These are phyloP conservation scores for Esperia sulphurella DNA, from an alignment of 2,888 invertebrate genomes.

Conservation along the genomic window DNA sequence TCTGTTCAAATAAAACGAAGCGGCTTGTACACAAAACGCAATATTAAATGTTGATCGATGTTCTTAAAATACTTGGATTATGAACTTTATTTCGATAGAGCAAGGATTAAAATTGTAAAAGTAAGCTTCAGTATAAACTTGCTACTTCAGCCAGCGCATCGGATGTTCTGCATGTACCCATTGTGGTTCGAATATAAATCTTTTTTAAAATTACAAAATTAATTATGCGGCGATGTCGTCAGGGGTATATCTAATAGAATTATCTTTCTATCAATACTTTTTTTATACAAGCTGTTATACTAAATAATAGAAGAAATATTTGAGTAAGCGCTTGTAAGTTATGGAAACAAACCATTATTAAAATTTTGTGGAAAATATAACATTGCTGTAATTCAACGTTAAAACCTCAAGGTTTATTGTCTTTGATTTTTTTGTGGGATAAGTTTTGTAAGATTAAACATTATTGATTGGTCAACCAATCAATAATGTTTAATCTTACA, in stretches of 20 bases:
- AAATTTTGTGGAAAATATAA: too few species aligned
- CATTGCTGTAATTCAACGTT: too few species aligned
- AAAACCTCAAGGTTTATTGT: too few species aligned
- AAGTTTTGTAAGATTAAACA: neutral
- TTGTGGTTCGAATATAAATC: conserved; percentile 52
- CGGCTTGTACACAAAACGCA: neutral
- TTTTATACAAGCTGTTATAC: too few species aligned
- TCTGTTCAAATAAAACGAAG: conserved; percentile 52
- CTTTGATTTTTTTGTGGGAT: neutral
- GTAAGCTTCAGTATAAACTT: conserved; percentile 10
- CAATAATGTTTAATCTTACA: neutral
- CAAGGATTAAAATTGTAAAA: neutral
- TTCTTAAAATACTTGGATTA: neutral
- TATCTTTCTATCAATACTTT: neutral
- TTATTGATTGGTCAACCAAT: too few species aligned
- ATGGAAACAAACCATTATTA: too few species aligned
- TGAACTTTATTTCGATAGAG: neutral
- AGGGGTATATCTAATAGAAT: neutral
- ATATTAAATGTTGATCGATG: neutral
- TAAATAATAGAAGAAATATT: too few species aligned
- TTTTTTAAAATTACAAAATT: conserved; percentile 65
- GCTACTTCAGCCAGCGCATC: conserved; percentile 28
- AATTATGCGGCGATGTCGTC: conserved; percentile 42
- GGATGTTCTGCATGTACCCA: conserved; percentile 32
- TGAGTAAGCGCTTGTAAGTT: too few species aligned